Base-by-base conservation (phyloP, 2,113 vertebrate genomes). In the Cinclus mexicanus region DNA sequence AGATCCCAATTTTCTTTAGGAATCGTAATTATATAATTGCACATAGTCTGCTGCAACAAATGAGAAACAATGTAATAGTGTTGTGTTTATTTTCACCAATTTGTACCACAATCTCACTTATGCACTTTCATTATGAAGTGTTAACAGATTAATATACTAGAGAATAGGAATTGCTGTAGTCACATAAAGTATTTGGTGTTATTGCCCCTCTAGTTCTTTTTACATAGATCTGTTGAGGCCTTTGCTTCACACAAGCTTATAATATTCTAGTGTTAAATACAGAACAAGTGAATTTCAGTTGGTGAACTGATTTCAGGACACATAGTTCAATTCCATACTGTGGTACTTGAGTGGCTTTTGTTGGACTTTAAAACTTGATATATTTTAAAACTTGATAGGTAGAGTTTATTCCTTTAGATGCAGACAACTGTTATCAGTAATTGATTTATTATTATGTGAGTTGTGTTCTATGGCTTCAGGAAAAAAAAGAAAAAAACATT, bases 1-100 rank as follows among this genome's bases (percentile, higher is more conserved):
- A 87, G 63, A 90, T 83, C 74, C 86, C 92, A 42, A 53, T 95
- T 95, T 95, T 96, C 92, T 94, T 94, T 92, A 86, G 82, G 71
- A 93, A 90, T 69, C 44, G 11, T 96, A 97, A 94, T 96, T 96
- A 68, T 78, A 55, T 93, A 95, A 97, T 87, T 93, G 93, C 83
- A 64, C 74, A 95, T 95, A 87, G 70, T 94, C 86, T 92, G 87
- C 87, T 39, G 19, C 70, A 69, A 78, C 76, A 94, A 94, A 92
- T 96, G 78, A 80, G 88, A 90, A 94, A 80, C 63, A 77, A 29
- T 44, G 24, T 47, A 60, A 81, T 35, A 47, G 25, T 17, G 20
- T 71, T 86, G 53, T 55, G 72, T 89, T 93, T 93, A 92, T 95
- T 83, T 59, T 87, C 85, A 71, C 29, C 83, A 69, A 31, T 91